Evolutionary conservation across 1,140 invertebrate genomes (phyloP), one percentile per base, ranked within the genome.

Genomic region (Centruroides sculpturatus): DNA sequence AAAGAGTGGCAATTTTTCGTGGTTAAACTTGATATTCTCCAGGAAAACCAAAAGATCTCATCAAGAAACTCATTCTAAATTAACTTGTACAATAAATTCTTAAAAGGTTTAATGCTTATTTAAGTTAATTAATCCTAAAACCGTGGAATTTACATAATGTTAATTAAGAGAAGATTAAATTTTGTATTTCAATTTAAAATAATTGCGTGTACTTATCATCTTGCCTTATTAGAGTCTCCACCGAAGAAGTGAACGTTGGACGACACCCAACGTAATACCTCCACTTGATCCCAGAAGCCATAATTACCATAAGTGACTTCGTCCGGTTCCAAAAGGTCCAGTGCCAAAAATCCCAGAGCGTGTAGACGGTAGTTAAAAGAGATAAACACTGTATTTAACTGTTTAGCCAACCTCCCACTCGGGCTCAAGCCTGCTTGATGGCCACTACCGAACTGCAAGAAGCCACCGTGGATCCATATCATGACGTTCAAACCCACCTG

Each of bases 301-400:
- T 72, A 77, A 67, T 79, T 79, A 11, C 78, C 78, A 12, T 69
- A 64, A 6, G 72, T 69, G 47, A 63, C 60, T 11, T 54, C 59
- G 46, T 61, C 51, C 51, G 61, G 59, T 7, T 60, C 51, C 5
- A 64, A 55, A 11, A 63, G 54, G 13, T 61, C 68, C 9, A 67
- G 49, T 51, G 66, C 61, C 55, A 69, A 57, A 50, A 69, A 69
- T 86, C 87, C 91, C 52, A 98, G 77, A 62, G 92, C 90, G 57
- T 95, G 94, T 1, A 99, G 79, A 35, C 96, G 82, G 75, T 98
- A 99, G 74, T 99, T 98, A 57, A 99, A 81, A 0, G 94, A 90
- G 0, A 99, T 93, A 2, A 98, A 67, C 35, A 69, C 66, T 41
- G 62, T 61, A 34, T 64, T 61, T 58, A 65, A 47, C 35, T 62